A percentile compares a stretch with the other conserved stretches of the same genome.
Evolutionary conservation across 92 coral and sea anemone species (phyloP).

Genomic region (Hydrozoanthus gracilis): DNA sequence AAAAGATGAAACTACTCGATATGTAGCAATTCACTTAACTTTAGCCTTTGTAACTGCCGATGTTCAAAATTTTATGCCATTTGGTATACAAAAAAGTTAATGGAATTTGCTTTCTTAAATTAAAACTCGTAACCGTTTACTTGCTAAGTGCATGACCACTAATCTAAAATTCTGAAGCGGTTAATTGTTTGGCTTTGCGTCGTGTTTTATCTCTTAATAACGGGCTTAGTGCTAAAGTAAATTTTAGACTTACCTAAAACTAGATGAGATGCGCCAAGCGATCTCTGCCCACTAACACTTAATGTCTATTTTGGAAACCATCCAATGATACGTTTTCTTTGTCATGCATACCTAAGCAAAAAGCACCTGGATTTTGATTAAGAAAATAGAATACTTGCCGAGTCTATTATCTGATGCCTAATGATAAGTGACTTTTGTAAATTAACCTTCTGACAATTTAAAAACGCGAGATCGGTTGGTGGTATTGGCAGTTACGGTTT

Average conservation of each 20-base stretch:
- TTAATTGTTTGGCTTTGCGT: not conserved
- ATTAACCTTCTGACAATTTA: constrained; percentile 27
- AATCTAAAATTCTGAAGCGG: not conserved
- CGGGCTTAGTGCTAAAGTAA: not conserved
- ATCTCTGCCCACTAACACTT: not conserved
- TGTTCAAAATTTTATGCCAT: constrained; percentile 4
- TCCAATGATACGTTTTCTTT: constrained; percentile 9
- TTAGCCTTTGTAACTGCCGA: constrained; percentile 24
- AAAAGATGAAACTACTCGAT: not conserved
- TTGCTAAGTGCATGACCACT: not conserved
- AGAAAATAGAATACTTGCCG: constrained; percentile 24
- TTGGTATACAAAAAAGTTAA: constrained; percentile 10
- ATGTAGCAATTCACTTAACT: not conserved
- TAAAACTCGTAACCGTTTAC: constrained; percentile 25
- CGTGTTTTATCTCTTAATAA: not conserved
- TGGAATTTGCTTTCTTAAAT: constrained; percentile 22
- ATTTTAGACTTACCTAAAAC: not conserved
- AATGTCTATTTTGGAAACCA: not conserved
- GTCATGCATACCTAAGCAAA: not conserved
- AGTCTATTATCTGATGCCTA: constrained; percentile 11
- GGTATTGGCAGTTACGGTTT: constrained; percentile 1
- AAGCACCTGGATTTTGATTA: constrained; percentile 30
- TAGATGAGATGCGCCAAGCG: not conserved
- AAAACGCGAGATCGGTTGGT: not conserved
- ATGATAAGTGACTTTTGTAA: constrained; percentile 33